These are phyloP conservation scores for Scaptomyza montana DNA, from an alignment of 1,140 invertebrate species.

Conservation along the genomic window DNA sequence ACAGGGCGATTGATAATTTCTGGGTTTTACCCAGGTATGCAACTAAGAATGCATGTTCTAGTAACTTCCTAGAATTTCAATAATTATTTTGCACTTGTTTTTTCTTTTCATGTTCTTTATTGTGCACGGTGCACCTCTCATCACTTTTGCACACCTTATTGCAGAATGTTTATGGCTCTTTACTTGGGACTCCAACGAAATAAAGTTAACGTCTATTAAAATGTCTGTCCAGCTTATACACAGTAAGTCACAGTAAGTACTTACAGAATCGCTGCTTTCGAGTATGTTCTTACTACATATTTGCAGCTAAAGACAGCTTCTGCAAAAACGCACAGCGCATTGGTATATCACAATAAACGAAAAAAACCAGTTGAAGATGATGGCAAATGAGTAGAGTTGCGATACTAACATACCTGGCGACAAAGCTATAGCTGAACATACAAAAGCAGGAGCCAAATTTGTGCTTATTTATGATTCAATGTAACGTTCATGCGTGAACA, in stretches of 20 bases:
- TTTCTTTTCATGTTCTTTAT: neutral
- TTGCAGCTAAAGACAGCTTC: no score
- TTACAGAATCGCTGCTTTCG: no score
- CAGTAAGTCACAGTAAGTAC: no score
- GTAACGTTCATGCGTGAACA: neutral
- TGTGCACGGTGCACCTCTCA: slow-evolving; percentile 2
- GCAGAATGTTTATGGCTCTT: slow-evolving; percentile 26
- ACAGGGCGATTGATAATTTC: slow-evolving; percentile 64
- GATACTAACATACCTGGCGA: neutral
- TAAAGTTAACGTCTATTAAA: no score
- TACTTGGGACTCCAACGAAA: neutral
- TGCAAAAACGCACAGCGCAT: no score
- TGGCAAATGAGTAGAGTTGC: neutral
- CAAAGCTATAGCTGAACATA: neutral
- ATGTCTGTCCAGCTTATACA: no score
- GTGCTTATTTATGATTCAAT: neutral
- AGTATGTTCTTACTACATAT: no score
- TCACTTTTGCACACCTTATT: slow-evolving; percentile 46
- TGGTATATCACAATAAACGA: no score
- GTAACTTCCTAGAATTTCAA: slow-evolving; percentile 48
- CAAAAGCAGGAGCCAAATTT: neutral
- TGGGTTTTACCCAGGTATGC: slow-evolving; percentile 53
- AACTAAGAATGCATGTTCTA: slow-evolving; percentile 43
- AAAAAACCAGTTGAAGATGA: no score
- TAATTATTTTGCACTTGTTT: slow-evolving; percentile 40